Base-by-base conservation (phyloP, 1,140 invertebrate genomes). In the Pristionchus pacificus region DNA sequence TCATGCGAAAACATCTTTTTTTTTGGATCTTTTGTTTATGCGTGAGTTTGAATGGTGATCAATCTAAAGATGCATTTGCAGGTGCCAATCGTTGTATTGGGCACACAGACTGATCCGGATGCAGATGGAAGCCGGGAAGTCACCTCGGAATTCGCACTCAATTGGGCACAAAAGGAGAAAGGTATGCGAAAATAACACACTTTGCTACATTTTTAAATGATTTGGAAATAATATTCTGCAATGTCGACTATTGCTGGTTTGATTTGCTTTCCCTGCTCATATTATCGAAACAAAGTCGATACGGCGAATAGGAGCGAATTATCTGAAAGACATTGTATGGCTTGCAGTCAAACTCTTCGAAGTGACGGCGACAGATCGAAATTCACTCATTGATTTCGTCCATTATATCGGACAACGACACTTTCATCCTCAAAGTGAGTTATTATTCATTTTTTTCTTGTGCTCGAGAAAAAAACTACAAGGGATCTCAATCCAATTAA, bases 401-500 rank as follows among this genome's bases (percentile, higher is more conserved):
- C 78, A 81, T 60, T 77, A 80, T 67, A 58, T 82, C 27, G 71
- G 65, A 27, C 77, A 73, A 15, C 66, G 76, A 70, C 72, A 79
- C 33, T 84, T 82, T 64, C 77, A 82, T 72, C 77, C 80, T 28
- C 65, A 71, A 10, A 83, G 80, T 81, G 62, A 80, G 80, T 71
- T n/a, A 59, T 64, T 60, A 28, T 1, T 14, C 19, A 15, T 2
- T 33, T 15, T 68, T 58, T 24, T 32, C n/a, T n/a, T n/a, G n/a
- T n/a, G n/a, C n/a, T n/a, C n/a, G n/a, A n/a, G n/a, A n/a, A n/a
- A n/a, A n/a, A n/a, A n/a, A n/a, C n/a, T n/a, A n/a, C n/a, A n/a
- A n/a, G n/a, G n/a, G n/a, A n/a, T n/a, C n/a, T n/a, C n/a, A n/a
- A n/a, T n/a, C n/a, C n/a, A n/a, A n/a, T n/a, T n/a, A n/a, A n/a